These are phyloP conservation scores for Leptinotarsa undecemlineata DNA, from an alignment of 1,140 invertebrate genomes.

Conservation along the genomic window DNA sequence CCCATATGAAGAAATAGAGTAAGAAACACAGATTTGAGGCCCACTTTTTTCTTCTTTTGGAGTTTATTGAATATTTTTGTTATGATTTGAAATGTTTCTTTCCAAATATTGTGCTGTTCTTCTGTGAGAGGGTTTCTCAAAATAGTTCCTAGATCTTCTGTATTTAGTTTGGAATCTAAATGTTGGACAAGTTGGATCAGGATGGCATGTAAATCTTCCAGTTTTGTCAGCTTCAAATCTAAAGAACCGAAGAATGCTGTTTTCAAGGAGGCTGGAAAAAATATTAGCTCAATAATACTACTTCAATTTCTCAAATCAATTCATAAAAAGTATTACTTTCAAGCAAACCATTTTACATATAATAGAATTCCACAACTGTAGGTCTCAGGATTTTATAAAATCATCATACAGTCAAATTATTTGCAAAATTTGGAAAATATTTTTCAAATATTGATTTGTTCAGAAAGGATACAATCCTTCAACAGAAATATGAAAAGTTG, in stretches of 20 bases:
- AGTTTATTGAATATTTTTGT: slow-evolving; percentile 59
- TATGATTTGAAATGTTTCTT: slow-evolving; percentile 61
- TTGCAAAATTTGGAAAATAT: too few species aligned
- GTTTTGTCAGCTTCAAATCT: slow-evolving; percentile 64
- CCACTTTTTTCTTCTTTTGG: slow-evolving; percentile 49
- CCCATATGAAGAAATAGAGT: slow-evolving; percentile 71
- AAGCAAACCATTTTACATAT: too few species aligned
- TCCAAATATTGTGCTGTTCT: slow-evolving; percentile 63
- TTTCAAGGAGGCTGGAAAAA: slow-evolving; percentile 57
- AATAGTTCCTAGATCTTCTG: slow-evolving; percentile 51
- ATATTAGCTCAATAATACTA: slow-evolving; percentile 11
- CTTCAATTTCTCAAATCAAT: not conserved
- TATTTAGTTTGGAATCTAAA: slow-evolving; percentile 56
- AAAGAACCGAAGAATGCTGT: slow-evolving; percentile 68
- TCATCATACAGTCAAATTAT: too few species aligned
- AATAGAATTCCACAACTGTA: too few species aligned
- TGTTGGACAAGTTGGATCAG: slow-evolving; percentile 62
- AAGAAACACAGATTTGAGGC: slow-evolving; percentile 61
- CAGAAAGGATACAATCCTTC: too few species aligned
- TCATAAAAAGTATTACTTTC: too few species aligned
- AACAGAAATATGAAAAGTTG: too few species aligned
- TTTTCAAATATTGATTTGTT: too few species aligned
- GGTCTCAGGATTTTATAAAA: too few species aligned
- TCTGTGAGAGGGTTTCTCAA: slow-evolving; percentile 59
- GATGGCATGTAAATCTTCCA: slow-evolving; percentile 62